These are phyloP conservation scores for Drosophila merina DNA, from an alignment of 2,888 invertebrate species.

Conservation along the genomic window DNA sequence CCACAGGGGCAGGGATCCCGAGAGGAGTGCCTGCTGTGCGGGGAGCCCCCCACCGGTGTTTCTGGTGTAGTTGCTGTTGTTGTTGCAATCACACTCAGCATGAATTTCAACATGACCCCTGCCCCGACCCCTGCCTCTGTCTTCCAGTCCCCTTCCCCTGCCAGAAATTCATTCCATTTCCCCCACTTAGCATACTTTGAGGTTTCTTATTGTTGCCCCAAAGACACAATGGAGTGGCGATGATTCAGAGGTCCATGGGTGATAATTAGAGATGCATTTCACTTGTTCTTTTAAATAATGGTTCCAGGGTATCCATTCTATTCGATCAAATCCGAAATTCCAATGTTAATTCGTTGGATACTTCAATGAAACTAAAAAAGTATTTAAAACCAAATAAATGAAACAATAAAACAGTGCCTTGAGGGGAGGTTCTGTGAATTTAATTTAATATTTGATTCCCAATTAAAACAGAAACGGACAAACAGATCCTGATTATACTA, in stretches of 20 bases:
- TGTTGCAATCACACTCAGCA: conserved; percentile 75
- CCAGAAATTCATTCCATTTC: not conserved
- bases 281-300: no score
- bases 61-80: conserved; percentile 33
- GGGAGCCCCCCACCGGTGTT: conserved; percentile 39
- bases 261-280: not conserved
- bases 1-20: no score
- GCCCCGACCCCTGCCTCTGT: not conserved
- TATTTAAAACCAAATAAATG: not conserved
- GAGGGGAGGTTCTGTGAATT: not conserved
- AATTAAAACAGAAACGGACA: no score
- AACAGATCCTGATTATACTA: no score
- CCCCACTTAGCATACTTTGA: conserved; percentile 48
- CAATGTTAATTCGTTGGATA: no score
- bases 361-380: no score
- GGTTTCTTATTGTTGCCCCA: conserved; percentile 44
- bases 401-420: not conserved
- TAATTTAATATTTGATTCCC: not conserved
- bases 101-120: conserved; percentile 70
- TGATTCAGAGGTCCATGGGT: conserved; percentile 15
- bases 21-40: conserved; percentile 38
- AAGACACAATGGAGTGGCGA: not conserved
- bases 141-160: not conserved
- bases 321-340: no score
- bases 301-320: no score